Percentiles rank a stretch among this genome's conserved stretches.
phyloP scores from a whole-genome alignment of 2,888 invertebrate species.

The Torymus tubicola region DNA sequence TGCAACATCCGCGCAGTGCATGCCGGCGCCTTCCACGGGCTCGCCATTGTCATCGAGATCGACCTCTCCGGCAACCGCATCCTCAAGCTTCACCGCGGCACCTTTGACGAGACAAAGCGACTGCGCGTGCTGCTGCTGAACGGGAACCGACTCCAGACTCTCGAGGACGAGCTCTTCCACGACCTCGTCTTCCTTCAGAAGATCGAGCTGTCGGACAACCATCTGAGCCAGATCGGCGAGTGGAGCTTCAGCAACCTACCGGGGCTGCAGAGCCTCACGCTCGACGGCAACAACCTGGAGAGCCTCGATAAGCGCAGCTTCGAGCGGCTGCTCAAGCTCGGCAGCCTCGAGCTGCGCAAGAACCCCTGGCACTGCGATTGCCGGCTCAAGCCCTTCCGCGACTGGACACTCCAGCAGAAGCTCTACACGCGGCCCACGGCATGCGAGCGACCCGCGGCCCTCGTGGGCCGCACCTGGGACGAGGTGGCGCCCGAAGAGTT shows the following conservation, averaged over 20 bases:
- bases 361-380: conserved; percentile 96
- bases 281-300: conserved; percentile 86
- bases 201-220: conserved; percentile 87
- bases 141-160: conserved; percentile 84
- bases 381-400: conserved; percentile 86
- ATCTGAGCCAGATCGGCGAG: conserved; percentile 82
- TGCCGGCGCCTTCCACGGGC: conserved; percentile 85
- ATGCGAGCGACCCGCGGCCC: conserved; percentile 83
- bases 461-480: conserved; percentile 86
- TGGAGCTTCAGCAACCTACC: conserved; percentile 85
- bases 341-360: conserved; percentile 85
- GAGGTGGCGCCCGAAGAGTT: conserved; percentile 85
- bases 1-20: conserved; percentile 86
- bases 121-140: conserved; percentile 85
- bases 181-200: conserved; percentile 85
- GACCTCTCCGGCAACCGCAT: conserved; percentile 88
- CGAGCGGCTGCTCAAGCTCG: conserved; percentile 82
- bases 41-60: conserved; percentile 88
- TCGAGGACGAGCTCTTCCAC: conserved; percentile 87
- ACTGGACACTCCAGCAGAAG: conserved; percentile 85
- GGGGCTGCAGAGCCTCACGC: conserved; percentile 82
- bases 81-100: conserved; percentile 81
- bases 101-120: conserved; percentile 84
- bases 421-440: conserved; percentile 86
- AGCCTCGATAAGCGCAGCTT: conserved; percentile 83